Percentiles rank a stretch among this genome's conserved stretches.
Evolutionary conservation across 2,888 invertebrate genomes (phyloP).

Genomic region (Xestia c-nigrum): DNA sequence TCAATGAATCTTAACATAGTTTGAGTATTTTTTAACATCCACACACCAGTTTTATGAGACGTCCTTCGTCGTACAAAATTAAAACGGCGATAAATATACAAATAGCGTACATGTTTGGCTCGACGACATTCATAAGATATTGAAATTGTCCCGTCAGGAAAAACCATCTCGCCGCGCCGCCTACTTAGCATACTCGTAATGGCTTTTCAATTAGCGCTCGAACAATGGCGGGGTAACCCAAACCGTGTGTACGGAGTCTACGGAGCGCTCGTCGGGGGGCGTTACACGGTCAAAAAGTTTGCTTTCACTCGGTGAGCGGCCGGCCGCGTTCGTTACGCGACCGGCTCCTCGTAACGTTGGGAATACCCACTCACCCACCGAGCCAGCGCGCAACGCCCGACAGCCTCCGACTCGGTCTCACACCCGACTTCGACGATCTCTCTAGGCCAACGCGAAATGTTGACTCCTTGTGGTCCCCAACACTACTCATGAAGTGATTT

Average conservation of each 20-base stretch:
- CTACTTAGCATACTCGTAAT: constrained; percentile 70
- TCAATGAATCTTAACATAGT: not conserved
- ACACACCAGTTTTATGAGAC: constrained; percentile 18
- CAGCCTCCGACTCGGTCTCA: constrained; percentile 64
- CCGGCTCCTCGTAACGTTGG: constrained; percentile 73
- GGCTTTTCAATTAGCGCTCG: constrained; percentile 63
- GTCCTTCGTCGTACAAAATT: constrained; percentile 34
- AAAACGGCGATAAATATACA: constrained; percentile 53
- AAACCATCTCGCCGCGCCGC: constrained; percentile 64
- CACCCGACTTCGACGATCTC: constrained; percentile 43
- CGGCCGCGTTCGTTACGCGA: constrained; percentile 72
- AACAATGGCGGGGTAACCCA: constrained; percentile 76
- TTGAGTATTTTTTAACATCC: constrained; percentile 20
- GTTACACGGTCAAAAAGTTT: constrained; percentile 65
- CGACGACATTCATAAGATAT: constrained; percentile 56
- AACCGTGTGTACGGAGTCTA: constrained; percentile 60
- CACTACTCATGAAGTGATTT: constrained; percentile 44
- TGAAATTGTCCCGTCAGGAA: constrained; percentile 62
- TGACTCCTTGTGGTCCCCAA: constrained; percentile 40
- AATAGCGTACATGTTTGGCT: constrained; percentile 38
- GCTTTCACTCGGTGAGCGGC: constrained; percentile 81
- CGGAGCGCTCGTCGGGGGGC: constrained; percentile 51
- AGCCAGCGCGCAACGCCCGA: constrained; percentile 43
- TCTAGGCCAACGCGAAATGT: constrained; percentile 37
- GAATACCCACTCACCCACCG: constrained; percentile 84